Evolutionary conservation across 2,888 invertebrate species (phyloP), one percentile per base, ranked within the genome.

Genomic region (Ectropis crepuscularia): DNA sequence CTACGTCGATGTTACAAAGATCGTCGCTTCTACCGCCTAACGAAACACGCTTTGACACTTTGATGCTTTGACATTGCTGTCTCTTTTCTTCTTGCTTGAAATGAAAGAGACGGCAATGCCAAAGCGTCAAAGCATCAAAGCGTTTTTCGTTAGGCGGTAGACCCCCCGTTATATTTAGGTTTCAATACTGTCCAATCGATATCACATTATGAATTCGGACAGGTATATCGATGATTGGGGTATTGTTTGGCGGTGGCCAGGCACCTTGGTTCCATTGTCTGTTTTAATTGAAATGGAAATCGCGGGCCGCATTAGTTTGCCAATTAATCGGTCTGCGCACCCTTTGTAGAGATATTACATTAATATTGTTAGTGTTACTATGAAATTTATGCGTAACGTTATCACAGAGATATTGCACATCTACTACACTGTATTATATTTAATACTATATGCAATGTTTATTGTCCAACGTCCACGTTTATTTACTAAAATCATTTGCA

Each of bases 281-380:
- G 46, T 38, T 55, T 37, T 55, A 47, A 55, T 55, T 55, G 55
- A 55, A 55, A 55, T 55, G 55, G 47, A 47, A 55, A 55, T 55
- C 55, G 12, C 46, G 47, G 38, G 41, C 28, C 6, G 28, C n/a
- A 39, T 37, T 47, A 47, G 39, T 55, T 55, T 16, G 47, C 46
- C 55, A 55, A 55, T 55, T 55, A 55, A 47, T 38, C 46, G 55
- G 46, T 45, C 36, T 37, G 38, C 38, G 10, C 37, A 12, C 39
- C 55, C 46, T 55, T 55, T 45, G 43, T 54, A 42, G 47, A 43
- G 6, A 12, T 43, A 37, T 45, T 55, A 49, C 63, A 41, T 53
- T 39, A 46, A 43, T 53, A 11, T 43, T 42, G 10, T 16, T 47
- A 39, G 55, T 10, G 11, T 36, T 9, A 37, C n/a, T 11, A 36